These are phyloP conservation scores for Esox lucius DNA, from an alignment of 2,797 vertebrate species.

Conservation along the genomic window DNA sequence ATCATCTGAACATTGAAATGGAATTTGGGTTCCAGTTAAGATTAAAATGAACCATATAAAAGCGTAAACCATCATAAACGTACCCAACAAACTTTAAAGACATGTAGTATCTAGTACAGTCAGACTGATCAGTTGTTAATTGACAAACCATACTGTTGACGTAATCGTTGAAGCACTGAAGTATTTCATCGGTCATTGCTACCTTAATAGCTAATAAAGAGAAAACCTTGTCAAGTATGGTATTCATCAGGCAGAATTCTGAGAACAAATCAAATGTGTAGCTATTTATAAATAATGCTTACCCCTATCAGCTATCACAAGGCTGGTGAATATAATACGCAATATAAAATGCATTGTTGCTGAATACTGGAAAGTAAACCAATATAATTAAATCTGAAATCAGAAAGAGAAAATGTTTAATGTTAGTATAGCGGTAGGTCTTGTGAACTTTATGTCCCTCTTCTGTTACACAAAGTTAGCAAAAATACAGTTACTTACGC, in stretches of 20 bases:
- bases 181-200: background rate
- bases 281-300: background rate
- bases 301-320: background rate
- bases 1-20: background rate
- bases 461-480: too few species aligned
- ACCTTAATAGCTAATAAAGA: background rate
- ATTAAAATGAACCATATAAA: background rate
- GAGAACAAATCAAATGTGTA: background rate
- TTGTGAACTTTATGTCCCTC: too few species aligned
- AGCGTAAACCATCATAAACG: conserved; percentile 1
- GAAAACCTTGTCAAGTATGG: background rate
- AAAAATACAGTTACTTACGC: too few species aligned
- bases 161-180: conserved; percentile 48
- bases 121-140: conserved; percentile 3
- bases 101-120: conserved; percentile 37
- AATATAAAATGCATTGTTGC: background rate
- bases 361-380: background rate
- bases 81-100: background rate
- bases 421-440: background rate
- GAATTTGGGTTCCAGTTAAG: background rate
- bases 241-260: background rate
- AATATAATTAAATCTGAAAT: conserved; percentile 4
- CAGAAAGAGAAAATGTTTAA: background rate
- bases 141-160: conserved; percentile 37
- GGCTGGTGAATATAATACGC: background rate